Conservation (phyloP, 2,113 vertebrate species). For the Macrotus californicus region DNA sequence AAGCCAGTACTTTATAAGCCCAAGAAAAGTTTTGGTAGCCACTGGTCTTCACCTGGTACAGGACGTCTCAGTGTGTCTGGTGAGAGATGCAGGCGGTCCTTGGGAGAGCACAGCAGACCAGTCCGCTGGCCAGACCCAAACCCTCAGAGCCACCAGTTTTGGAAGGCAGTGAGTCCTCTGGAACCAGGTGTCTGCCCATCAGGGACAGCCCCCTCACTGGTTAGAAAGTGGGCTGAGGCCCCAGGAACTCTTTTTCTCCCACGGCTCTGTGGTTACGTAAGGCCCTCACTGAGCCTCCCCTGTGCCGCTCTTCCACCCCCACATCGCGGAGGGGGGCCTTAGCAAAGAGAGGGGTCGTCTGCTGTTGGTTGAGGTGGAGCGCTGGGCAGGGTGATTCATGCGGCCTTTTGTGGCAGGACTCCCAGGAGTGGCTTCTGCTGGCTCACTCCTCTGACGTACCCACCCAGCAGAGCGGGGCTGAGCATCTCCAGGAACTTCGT, state of each 20-base stretch:
- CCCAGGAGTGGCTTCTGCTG: neutral
- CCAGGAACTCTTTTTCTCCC: neutral
- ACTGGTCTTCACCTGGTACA: neutral
- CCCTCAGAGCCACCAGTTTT: neutral
- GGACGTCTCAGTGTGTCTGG: neutral
- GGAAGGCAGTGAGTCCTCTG: neutral
- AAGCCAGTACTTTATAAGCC: neutral
- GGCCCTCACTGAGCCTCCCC: neutral
- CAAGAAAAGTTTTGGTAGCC: neutral
- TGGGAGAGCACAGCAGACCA: neutral
- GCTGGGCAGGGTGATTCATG: rapidly evolving
- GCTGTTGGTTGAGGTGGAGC: too few species aligned
- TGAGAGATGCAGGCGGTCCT: neutral
- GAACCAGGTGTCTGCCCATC: neutral
- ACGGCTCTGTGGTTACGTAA: neutral
- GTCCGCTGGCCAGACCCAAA: neutral
- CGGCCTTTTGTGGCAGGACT: neutral
- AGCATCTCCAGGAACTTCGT: neutral
- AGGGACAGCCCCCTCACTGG: neutral
- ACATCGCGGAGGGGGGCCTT: neutral
- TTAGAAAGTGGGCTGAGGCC: neutral
- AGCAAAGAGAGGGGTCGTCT: neutral
- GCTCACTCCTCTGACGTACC: neutral
- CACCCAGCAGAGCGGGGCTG: neutral
- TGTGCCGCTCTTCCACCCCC: neutral